A percentile compares a stretch with the other conserved stretches of the same genome.
Conservation (phyloP, 2,888 invertebrate genomes). For the Aromia moschata region DNA sequence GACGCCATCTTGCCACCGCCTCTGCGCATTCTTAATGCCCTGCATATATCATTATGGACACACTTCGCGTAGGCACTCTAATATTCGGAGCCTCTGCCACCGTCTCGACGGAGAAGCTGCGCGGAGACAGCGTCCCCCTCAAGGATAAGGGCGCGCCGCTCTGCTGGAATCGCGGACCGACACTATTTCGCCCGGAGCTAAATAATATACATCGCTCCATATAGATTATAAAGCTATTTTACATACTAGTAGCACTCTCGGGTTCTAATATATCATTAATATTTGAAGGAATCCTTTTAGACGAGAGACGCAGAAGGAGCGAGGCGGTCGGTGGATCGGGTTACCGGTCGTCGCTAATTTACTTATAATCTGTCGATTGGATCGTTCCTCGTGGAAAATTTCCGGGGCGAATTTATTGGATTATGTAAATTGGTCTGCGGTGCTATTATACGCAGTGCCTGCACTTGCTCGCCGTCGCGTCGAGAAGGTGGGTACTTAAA, state of each 20-base stretch:
- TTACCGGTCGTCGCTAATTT: constrained; percentile 17
- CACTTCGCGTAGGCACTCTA: constrained; percentile 60
- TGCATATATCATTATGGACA: constrained; percentile 65
- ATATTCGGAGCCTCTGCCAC: constrained; percentile 54
- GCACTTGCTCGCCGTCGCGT: no score
- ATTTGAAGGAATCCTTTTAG: constrained; percentile 54
- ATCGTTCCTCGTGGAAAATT: constrained; percentile 7
- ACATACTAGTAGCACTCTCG: constrained; percentile 63
- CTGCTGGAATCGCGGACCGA: constrained; percentile 38
- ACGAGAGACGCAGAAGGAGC: constrained; percentile 10
- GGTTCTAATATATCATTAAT: constrained; percentile 62
- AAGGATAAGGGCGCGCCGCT: constrained; percentile 33
- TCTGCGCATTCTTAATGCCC: constrained; percentile 58
- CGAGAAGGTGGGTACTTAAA: no score
- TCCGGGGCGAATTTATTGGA: background rate
- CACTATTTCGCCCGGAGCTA: constrained; percentile 47
- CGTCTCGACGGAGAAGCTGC: constrained; percentile 40
- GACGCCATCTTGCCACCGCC: constrained; percentile 58
- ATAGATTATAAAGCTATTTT: constrained; percentile 63
- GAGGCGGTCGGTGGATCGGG: no score
- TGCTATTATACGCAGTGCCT: no score
- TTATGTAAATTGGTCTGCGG: background rate
- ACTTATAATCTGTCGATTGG: constrained; percentile 8
- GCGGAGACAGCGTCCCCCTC: constrained; percentile 20
- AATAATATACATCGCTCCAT: constrained; percentile 61